phyloP scores from a whole-genome alignment of 2,797 vertebrate species.

The Girardinus metallicus region DNA sequence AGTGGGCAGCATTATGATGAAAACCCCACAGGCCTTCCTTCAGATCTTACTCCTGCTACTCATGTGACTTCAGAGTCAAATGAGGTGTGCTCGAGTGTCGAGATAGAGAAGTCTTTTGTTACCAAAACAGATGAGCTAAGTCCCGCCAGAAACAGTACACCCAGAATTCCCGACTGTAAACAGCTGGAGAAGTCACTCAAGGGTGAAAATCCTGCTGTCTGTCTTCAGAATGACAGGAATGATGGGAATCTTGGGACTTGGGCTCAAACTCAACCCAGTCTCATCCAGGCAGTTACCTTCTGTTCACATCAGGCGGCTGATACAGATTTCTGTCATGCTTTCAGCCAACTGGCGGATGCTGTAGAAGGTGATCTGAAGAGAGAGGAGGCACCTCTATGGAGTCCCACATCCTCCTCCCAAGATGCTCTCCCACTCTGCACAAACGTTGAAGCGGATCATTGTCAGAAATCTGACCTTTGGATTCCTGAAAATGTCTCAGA shows the following conservation, averaged over 20 bases:
- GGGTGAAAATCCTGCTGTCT: constrained; percentile 34
- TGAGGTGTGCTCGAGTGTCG: constrained; percentile 16
- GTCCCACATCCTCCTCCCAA: constrained; percentile 30
- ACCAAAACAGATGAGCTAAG: constrained; percentile 46
- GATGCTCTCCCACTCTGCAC: constrained; percentile 35
- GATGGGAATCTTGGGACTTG: constrained; percentile 26
- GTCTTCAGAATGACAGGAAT: constrained; percentile 29
- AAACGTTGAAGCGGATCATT: constrained; percentile 33
- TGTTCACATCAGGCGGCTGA: constrained; percentile 30
- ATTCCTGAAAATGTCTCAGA: constrained; percentile 45
- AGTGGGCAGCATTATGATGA: constrained; percentile 7
- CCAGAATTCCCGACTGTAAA: constrained; percentile 47
- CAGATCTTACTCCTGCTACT: constrained; percentile 20
- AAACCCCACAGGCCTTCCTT: constrained; percentile 9
- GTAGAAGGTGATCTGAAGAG: constrained; percentile 51
- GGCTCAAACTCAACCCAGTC: constrained; percentile 38
- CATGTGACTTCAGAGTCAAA: constrained; percentile 12
- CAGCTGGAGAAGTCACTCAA: constrained; percentile 52
- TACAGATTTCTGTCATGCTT: constrained; percentile 18
- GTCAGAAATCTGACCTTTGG: constrained; percentile 39
- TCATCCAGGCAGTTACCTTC: constrained; percentile 29
- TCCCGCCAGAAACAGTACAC: constrained; percentile 33
- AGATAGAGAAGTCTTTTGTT: constrained; percentile 39
- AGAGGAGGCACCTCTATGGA: constrained; percentile 9
- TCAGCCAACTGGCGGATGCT: constrained; percentile 43